Percentiles rank a stretch among this genome's conserved stretches.
These are phyloP conservation scores for Papilio xuthus DNA, from an alignment of 1,140 invertebrate genomes.

Conservation along the genomic window DNA sequence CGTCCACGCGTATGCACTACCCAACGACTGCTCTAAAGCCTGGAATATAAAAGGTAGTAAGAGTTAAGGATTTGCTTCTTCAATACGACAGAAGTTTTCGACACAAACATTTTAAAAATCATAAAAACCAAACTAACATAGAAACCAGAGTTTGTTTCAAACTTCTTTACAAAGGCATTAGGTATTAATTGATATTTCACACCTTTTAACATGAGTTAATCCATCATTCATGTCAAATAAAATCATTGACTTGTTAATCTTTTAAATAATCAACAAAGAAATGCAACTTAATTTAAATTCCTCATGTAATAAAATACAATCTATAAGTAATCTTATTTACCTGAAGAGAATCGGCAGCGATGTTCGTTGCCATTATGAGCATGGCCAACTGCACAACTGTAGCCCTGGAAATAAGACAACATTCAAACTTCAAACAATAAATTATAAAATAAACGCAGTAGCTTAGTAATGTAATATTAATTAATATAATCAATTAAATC, in stretches of 20 bases:
- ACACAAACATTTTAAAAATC: too few species aligned
- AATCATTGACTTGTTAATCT: not conserved
- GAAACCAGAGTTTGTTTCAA: not conserved
- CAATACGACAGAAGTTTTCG: too few species aligned
- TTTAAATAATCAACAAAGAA: not conserved
- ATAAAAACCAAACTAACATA: too few species aligned
- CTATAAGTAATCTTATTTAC: slow-evolving; percentile 38
- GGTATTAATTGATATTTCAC: not conserved
- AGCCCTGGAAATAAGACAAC: slow-evolving; percentile 58
- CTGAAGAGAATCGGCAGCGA: slow-evolving; percentile 50
- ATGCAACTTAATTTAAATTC: not conserved
- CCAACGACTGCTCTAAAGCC: slow-evolving; percentile 42
- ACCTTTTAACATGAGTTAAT: not conserved
- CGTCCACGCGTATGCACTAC: slow-evolving; percentile 75
- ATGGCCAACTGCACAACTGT: slow-evolving; percentile 56
- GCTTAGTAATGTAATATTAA: too few species aligned
- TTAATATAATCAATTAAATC: too few species aligned
- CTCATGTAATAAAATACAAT: not conserved
- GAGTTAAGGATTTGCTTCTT: not conserved
- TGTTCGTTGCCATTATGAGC: slow-evolving; percentile 53
- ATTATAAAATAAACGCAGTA: not conserved
- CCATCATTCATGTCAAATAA: not conserved
- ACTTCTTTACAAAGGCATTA: not conserved
- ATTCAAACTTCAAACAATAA: not conserved
- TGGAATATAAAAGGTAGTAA: slow-evolving; percentile 45